Conservation (phyloP, 2,113 vertebrate genomes). For the Coptodon bakossiorum region DNA sequence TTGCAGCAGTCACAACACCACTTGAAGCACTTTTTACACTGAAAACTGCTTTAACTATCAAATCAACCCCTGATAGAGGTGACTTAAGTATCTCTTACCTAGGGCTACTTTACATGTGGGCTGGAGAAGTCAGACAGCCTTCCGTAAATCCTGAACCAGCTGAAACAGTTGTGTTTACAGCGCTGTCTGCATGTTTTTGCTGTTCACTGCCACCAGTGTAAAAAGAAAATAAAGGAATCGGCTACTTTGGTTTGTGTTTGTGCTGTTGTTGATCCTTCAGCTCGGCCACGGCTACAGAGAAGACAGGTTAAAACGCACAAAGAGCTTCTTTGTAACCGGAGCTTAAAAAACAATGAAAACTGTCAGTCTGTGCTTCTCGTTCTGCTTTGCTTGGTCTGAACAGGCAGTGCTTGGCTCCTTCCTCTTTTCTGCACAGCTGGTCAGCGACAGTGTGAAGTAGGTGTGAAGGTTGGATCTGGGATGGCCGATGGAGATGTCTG, state of each 20-base stretch:
- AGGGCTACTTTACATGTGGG: neutral
- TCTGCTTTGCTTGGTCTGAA: neutral
- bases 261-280: neutral
- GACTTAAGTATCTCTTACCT: too few relatives aligned
- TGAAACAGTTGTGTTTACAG: neutral
- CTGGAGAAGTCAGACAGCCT: fast-evolving
- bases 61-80: neutral
- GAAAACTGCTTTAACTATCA: neutral
- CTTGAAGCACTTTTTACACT: neutral
- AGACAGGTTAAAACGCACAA: neutral
- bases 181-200: neutral
- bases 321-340: neutral
- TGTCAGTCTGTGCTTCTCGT: neutral
- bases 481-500: neutral
- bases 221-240: fast-evolving
- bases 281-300: fast-evolving
- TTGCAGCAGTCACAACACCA: neutral
- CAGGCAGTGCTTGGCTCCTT: neutral
- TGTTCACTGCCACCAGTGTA: fast-evolving
- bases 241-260: neutral
- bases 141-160: fast-evolving
- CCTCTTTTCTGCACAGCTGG: neutral
- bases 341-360: neutral
- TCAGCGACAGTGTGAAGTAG: neutral
- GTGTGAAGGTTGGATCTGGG: neutral